Conservation (phyloP, 2,113 vertebrate species). For the Catagonus wagneri region DNA sequence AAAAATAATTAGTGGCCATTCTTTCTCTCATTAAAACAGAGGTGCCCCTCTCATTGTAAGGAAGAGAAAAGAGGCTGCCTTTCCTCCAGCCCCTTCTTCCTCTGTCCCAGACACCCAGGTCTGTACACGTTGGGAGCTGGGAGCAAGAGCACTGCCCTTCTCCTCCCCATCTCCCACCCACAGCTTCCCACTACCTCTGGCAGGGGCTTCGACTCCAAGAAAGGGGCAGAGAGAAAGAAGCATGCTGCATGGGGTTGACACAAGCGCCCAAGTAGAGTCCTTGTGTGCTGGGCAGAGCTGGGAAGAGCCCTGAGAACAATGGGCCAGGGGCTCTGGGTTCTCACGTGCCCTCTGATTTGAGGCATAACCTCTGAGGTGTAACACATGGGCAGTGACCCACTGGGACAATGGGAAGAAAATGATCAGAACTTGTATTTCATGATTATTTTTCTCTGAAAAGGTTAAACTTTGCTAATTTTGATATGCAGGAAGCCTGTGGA, state of each 20-base stretch:
- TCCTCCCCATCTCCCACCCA: too few species aligned
- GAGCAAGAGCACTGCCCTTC: background rate
- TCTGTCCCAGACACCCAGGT: too few species aligned
- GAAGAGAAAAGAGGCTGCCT: background rate
- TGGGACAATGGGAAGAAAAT: background rate
- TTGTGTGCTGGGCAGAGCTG: background rate
- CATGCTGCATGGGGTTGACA: fast-evolving
- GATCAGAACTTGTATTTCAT: background rate
- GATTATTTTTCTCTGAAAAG: slow-evolving; percentile 21
- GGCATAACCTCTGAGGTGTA: background rate
- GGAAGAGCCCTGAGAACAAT: too few species aligned
- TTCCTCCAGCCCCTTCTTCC: background rate
- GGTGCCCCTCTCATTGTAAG: background rate
- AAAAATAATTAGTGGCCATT: background rate
- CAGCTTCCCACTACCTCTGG: background rate
- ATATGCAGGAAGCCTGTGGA: background rate
- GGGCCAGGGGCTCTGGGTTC: background rate
- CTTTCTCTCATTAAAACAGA: background rate
- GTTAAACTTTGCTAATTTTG: background rate
- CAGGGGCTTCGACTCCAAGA: background rate
- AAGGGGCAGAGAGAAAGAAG: fast-evolving
- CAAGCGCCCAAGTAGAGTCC: background rate
- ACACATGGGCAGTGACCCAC: background rate
- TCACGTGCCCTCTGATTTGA: background rate
- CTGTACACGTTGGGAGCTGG: background rate